Conservation (phyloP, 1,140 invertebrate genomes). For the Macrotrachela quadricornifera region DNA sequence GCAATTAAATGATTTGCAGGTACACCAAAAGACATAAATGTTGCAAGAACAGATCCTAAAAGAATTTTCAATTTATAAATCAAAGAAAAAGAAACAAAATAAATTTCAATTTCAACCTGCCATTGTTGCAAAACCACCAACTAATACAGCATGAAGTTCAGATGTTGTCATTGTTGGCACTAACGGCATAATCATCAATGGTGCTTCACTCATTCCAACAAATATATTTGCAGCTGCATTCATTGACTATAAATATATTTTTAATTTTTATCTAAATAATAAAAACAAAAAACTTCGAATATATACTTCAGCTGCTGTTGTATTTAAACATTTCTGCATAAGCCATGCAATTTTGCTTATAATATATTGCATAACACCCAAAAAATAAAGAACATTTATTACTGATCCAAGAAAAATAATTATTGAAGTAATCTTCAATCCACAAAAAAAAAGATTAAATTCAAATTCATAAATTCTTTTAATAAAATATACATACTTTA, state of each 20-base stretch:
- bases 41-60: constrained; percentile 14
- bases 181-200: constrained; percentile 21
- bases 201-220: constrained; percentile 18
- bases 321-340: not conserved
- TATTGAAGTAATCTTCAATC: constrained; percentile 19
- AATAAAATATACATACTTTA: constrained; percentile 11
- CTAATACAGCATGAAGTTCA: constrained; percentile 24
- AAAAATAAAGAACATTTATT: constrained; percentile 23
- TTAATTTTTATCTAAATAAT: no score
- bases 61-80: no score
- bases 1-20: constrained; percentile 11
- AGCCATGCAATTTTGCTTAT: not conserved
- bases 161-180: constrained; percentile 20
- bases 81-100: no score
- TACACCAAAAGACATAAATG: constrained; percentile 7
- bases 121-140: constrained; percentile 47
- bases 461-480: no score
- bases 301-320: not conserved
- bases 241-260: constrained; percentile 18
- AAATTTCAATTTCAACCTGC: constrained; percentile 41
- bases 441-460: no score
- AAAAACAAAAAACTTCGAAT: not conserved
- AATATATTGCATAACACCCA: constrained; percentile 23
- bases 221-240: not conserved
- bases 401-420: constrained; percentile 23